These are phyloP conservation scores for Sardinella longiceps DNA, from an alignment of 2,797 vertebrate genomes.

Conservation along the genomic window DNA sequence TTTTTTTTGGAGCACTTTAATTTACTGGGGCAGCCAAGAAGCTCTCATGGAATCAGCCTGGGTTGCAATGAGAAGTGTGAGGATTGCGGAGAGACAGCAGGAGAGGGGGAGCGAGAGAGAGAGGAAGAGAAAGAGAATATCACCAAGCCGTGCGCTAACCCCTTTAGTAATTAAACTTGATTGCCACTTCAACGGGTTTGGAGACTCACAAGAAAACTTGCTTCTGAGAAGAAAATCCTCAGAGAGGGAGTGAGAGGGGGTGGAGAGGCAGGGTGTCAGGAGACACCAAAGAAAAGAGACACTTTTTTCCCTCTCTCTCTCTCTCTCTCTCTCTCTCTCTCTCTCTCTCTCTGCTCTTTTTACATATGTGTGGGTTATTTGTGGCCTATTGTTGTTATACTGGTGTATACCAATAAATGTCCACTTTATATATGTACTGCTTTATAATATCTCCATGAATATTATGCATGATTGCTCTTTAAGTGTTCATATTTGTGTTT, in stretches of 20 bases:
- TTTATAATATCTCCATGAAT: background rate
- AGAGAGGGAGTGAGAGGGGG: background rate
- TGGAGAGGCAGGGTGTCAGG: background rate
- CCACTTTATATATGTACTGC: background rate
- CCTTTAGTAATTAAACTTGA: conserved; percentile 56
- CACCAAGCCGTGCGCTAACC: conserved; percentile 21
- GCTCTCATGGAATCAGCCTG: background rate
- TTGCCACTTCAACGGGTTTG: conserved; percentile 52
- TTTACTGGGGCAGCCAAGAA: conserved; percentile 44
- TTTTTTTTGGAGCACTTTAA: conserved; percentile 53
- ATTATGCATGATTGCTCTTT: background rate
- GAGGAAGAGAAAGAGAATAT: background rate
- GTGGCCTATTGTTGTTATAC: no score
- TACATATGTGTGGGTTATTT: background rate
- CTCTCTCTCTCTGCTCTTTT: background rate
- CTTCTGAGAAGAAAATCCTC: background rate
- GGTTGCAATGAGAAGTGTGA: conserved; percentile 12
- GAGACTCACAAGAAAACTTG: conserved; percentile 25
- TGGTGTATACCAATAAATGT: background rate
- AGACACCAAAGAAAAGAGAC: background rate
- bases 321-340: background rate
- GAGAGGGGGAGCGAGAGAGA: conserved; percentile 18
- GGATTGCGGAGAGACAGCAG: background rate
- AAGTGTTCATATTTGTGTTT: background rate
- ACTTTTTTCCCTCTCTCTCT: background rate